phyloP scores from a whole-genome alignment of 2,797 vertebrate species.

The Oryzias sinensis region DNA sequence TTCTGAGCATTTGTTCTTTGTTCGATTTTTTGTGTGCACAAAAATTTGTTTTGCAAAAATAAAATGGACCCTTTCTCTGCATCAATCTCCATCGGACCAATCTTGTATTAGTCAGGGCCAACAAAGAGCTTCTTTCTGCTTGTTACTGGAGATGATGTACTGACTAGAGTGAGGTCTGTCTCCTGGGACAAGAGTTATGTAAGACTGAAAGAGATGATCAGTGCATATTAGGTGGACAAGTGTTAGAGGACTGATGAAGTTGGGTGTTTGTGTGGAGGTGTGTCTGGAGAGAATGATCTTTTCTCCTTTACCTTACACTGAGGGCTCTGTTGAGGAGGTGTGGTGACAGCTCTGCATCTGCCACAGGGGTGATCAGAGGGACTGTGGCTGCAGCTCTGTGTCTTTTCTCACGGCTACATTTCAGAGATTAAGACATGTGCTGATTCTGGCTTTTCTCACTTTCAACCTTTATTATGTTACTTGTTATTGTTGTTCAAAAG shows the following conservation, averaged over 20 bases:
- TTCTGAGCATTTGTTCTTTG: too few relatives aligned
- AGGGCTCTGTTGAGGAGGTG: slow-evolving; percentile 50
- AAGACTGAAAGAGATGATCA: slow-evolving; percentile 49
- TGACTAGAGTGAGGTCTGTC: slow-evolving; percentile 26
- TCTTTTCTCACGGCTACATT: slow-evolving; percentile 69
- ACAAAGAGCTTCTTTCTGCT: slow-evolving; percentile 69
- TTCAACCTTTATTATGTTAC: too few relatives aligned
- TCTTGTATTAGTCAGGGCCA: slow-evolving; percentile 37
- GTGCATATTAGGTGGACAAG: slow-evolving; percentile 37
- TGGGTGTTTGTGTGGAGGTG: slow-evolving; percentile 16
- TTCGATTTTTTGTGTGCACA: background rate
- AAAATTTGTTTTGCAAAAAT: too few relatives aligned
- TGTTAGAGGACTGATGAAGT: slow-evolving; percentile 12
- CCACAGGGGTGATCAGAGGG: slow-evolving; percentile 35
- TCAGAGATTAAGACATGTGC: slow-evolving; percentile 38
- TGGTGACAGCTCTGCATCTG: slow-evolving; percentile 54
- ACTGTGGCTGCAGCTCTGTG: slow-evolving; percentile 36
- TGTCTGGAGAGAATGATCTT: slow-evolving; percentile 21
- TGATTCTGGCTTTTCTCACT: slow-evolving; percentile 31
- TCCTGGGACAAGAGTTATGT: slow-evolving; percentile 45
- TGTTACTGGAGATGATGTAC: slow-evolving; percentile 61
- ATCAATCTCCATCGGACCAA: slow-evolving; percentile 34
- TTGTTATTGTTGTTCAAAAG: too few relatives aligned
- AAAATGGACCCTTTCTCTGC: slow-evolving; percentile 26
- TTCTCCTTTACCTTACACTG: slow-evolving; percentile 29